These are phyloP conservation scores for Hiodon alosoides DNA, from an alignment of 2,113 vertebrate genomes.

Conservation along the genomic window DNA sequence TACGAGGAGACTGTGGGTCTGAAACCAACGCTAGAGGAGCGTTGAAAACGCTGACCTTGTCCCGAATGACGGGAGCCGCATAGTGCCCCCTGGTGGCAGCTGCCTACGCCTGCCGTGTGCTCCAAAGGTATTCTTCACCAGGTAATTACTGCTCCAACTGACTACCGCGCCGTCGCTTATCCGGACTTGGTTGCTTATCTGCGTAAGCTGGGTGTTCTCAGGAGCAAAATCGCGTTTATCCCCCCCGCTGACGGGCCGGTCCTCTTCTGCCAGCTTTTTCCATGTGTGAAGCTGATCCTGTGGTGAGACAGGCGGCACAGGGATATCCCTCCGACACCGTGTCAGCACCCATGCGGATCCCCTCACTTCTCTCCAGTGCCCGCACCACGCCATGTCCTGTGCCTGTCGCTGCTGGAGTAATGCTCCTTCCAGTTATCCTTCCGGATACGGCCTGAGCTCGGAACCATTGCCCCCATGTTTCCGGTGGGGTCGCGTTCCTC, in stretches of 20 bases:
- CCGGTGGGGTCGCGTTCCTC: no score
- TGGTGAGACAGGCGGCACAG: background rate
- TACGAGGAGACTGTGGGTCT: no score
- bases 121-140: slow-evolving; percentile 40
- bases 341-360: background rate
- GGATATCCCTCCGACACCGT: slow-evolving; percentile 20
- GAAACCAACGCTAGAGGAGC: no score
- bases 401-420: background rate
- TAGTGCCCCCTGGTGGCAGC: no score
- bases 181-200: slow-evolving; percentile 52
- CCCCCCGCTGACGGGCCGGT: slow-evolving; percentile 46
- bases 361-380: no score
- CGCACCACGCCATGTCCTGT: no score
- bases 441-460: no score
- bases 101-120: background rate
- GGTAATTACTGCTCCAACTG: slow-evolving; percentile 58
- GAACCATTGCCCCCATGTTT: no score
- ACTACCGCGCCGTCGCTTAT: slow-evolving; percentile 54
- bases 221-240: slow-evolving; percentile 54
- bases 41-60: no score
- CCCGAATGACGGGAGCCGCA: no score
- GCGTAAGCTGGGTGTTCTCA: slow-evolving; percentile 59
- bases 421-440: background rate
- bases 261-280: slow-evolving; percentile 38
- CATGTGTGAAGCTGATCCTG: slow-evolving; percentile 33